Base-by-base conservation (phyloP, 2,888 invertebrate species). In the Acleris literana region DNA sequence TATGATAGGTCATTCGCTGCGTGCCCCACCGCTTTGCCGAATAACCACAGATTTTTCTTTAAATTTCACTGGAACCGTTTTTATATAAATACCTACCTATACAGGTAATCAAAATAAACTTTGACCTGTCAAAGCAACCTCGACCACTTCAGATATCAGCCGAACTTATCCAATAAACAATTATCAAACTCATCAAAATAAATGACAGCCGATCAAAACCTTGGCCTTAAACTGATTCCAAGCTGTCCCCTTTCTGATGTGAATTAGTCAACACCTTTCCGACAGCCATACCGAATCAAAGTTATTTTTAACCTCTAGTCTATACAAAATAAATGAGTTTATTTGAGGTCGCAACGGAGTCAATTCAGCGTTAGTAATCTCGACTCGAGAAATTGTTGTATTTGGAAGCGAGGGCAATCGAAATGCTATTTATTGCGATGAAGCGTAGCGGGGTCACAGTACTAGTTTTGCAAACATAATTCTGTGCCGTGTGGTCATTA, bases 361-460 rank as follows among this genome's bases (percentile, higher is more conserved):
- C 55, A 61, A 66, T 71, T 57, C 67, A 69, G 70, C 63, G 63
- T 39, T 4, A 7, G 39, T 70, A 60, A 74, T 73, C 72, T 69
- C 71, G 66, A 33, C 58, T 73, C 81, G 78, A 71, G 79, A 78
- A 80, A 71, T 70, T 46, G 63, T 78, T 78, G 76, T 74, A 77
- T 80, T 81, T 74, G 71, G 73, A 78, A 74, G 78, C 68, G 79
- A 76, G 72, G 81, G 76, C 84, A 85, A 86, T 85, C 82, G 80
- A 74, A 77, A 86, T 82, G 86, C 81, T 80, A 80, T 83, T 87
- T 87, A 85, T 80, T 74, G 78, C 85, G 79, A 79, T 86, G 81
- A 84, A 86, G 83, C 91, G 88, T 89, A 85, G 89, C 88, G 86
- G 83, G 90, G 91, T 87, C 90, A 85, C 85, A 86, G 84, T 90